These are phyloP conservation scores for Montifringilla adamsi DNA, from an alignment of 2,113 vertebrate species.

Conservation along the genomic window DNA sequence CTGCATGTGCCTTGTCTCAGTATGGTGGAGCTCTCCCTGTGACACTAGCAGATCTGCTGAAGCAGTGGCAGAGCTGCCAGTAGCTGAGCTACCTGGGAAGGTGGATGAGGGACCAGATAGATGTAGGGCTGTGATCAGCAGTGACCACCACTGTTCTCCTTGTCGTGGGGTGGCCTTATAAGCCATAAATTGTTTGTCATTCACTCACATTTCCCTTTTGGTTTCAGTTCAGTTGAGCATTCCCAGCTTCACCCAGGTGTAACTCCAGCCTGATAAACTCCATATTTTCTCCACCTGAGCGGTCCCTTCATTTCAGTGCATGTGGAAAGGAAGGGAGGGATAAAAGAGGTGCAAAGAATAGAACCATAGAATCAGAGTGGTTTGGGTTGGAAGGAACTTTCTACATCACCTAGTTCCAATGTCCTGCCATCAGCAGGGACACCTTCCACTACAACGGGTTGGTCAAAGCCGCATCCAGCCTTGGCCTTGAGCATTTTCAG, in stretches of 20 bases:
- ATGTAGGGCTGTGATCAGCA: neutral
- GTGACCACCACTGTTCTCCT: neutral
- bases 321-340: neutral
- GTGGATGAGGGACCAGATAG: neutral
- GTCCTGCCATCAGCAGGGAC: neutral
- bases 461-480: neutral
- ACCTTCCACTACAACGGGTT: neutral
- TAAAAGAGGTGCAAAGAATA: neutral
- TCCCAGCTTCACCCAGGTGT: neutral
- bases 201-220: neutral
- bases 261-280: neutral
- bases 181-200: neutral
- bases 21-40: neutral
- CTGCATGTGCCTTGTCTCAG: neutral
- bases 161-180: neutral
- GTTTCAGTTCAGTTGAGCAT: neutral
- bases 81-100: neutral
- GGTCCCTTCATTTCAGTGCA: neutral
- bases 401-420: neutral
- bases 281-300: neutral
- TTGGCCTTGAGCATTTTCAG: neutral
- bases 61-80: neutral
- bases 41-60: neutral
- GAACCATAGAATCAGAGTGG: neutral
- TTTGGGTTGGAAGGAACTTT: neutral